Percentiles rank a stretch among this genome's conserved stretches.
Conservation (phyloP, 2,113 vertebrate species). For the Eurystomus gularis region DNA sequence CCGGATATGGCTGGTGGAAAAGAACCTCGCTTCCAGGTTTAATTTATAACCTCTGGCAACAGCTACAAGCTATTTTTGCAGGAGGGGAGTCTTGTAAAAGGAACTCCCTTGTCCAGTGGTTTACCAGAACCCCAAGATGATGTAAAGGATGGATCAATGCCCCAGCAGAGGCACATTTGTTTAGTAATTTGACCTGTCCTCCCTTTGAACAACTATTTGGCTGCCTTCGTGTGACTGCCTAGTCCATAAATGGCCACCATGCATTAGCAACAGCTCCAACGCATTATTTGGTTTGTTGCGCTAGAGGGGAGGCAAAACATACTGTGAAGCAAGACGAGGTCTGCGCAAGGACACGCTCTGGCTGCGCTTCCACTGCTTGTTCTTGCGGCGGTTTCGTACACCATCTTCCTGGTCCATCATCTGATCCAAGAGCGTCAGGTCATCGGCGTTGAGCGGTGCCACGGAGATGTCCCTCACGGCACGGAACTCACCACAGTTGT, state of each 20-base stretch:
- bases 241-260: rapidly evolving
- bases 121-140: background rate
- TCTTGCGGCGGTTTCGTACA: slow-evolving; percentile 92
- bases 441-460: slow-evolving; percentile 95
- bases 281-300: rapidly evolving
- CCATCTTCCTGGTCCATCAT: slow-evolving; percentile 99
- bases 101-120: background rate
- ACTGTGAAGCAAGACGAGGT: slow-evolving; percentile 90
- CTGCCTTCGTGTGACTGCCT: background rate
- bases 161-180: background rate
- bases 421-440: slow-evolving; percentile 96
- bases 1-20: background rate
- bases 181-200: background rate
- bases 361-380: slow-evolving; percentile 90
- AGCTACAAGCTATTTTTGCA: background rate
- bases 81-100: background rate
- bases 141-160: background rate
- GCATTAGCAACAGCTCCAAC: rapidly evolving
- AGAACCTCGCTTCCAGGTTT: background rate
- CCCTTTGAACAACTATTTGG: background rate
- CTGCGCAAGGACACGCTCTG: slow-evolving; percentile 90
- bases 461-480: slow-evolving; percentile 97
- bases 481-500: slow-evolving; percentile 98
- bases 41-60: background rate
- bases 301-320: slow-evolving; percentile 49